phyloP scores from a whole-genome alignment of 2,113 vertebrate species.

The Miniopterus natalensis region DNA sequence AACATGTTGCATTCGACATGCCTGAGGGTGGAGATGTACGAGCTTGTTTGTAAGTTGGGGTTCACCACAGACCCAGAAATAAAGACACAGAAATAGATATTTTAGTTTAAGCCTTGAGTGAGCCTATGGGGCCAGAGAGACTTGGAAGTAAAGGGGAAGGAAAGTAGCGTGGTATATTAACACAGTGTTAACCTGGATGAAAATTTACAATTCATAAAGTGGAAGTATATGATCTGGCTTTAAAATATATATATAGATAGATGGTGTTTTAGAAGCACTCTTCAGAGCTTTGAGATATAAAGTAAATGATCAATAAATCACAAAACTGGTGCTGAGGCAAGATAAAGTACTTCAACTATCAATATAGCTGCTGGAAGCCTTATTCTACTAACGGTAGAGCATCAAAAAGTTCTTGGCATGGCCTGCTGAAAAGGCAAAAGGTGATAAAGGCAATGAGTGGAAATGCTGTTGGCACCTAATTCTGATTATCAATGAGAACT shows the following conservation, averaged over 20 bases:
- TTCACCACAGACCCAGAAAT: not conserved
- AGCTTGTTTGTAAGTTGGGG: not conserved
- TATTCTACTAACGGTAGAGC: slow-evolving; percentile 35
- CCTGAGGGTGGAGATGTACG: not conserved
- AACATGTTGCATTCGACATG: not conserved
- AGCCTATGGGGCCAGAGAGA: not conserved
- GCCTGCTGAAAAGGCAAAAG: slow-evolving; percentile 42
- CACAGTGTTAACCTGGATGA: not conserved
- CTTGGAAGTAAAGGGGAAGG: not conserved
- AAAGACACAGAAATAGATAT: not conserved
- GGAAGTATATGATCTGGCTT: not conserved
- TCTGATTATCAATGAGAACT: slow-evolving; percentile 17
- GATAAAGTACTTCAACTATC: slow-evolving; percentile 47
- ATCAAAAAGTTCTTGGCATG: slow-evolving; percentile 8
- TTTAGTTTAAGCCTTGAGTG: not conserved
- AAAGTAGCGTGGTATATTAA: not conserved
- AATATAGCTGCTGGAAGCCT: slow-evolving; percentile 57
- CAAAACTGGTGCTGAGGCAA: slow-evolving; percentile 38
- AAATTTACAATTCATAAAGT: not conserved
- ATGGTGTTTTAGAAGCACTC: not conserved
- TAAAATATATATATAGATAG: slow-evolving; percentile 1
- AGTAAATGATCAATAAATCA: slow-evolving; percentile 60
- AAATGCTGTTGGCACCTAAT: not conserved
- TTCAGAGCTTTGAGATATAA: slow-evolving; percentile 59
- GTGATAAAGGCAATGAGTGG: not conserved